Conservation (phyloP, 2,888 invertebrate species). For the Athetis lepigone region DNA sequence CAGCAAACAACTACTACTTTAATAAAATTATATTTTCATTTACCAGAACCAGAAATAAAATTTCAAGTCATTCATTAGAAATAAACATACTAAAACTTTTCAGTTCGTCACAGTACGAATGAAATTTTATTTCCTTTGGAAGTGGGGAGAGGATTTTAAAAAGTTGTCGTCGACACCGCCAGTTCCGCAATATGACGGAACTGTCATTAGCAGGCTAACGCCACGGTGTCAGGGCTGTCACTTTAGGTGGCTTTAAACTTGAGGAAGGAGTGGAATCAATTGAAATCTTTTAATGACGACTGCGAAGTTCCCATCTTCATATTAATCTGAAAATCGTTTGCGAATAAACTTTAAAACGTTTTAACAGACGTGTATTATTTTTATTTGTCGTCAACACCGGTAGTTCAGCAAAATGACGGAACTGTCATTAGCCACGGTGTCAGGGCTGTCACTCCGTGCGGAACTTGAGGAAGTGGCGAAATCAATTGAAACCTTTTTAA, state of each 20-base stretch:
- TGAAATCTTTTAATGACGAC: neutral
- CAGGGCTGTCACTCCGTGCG: conserved; percentile 43
- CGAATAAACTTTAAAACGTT: too few species aligned
- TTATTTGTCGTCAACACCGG: conserved; percentile 53
- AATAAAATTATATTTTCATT: neutral
- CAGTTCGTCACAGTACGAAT: conserved; percentile 43
- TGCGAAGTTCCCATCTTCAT: neutral
- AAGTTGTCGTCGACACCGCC: conserved; percentile 56
- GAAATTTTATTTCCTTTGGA: conserved; percentile 59
- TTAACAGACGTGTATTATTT: too few species aligned
- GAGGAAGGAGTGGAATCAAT: neutral
- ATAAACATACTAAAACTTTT: conserved; percentile 32
- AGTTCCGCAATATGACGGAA: conserved; percentile 63
- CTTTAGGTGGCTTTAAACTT: conserved; percentile 3
- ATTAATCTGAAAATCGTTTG: too few species aligned
- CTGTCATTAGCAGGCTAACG: conserved; percentile 62
- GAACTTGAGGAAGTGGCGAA: neutral
- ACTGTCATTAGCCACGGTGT: conserved; percentile 57
- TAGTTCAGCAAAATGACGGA: conserved; percentile 62
- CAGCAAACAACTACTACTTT: neutral
- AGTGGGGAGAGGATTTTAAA: conserved; percentile 58
- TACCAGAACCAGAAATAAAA: neutral
- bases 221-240: conserved; percentile 44
- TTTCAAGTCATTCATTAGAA: conserved; percentile 31
- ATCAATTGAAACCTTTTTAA: neutral